Base-by-base conservation (phyloP, 2,888 invertebrate species). In the Scaptomyza tumidula region DNA sequence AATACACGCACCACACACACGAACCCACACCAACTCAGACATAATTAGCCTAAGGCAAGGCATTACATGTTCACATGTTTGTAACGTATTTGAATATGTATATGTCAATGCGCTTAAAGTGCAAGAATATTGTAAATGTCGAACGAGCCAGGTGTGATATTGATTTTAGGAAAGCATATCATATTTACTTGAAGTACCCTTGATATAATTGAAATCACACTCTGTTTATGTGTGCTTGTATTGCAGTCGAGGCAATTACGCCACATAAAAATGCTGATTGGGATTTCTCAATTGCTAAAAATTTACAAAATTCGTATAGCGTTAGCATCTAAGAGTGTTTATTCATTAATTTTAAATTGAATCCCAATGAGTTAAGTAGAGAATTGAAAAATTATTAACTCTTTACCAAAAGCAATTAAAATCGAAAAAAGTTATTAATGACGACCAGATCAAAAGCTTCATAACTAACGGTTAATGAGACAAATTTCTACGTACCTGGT, bases 81-180 rank as follows among this genome's bases (percentile, higher is more conserved):
- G 55, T 48, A 19, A 1, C 27, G 7, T 27, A 19, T 11, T 31
- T 33, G 13, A 9, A 13, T 13, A 13, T 13, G 49, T 35, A 19
- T 39, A 44, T 55, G 43, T 67, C 48, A 48, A 55, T 55, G 55
- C 48, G 24, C 29, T 53, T 71, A 70, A 63, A 50, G 50, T 59
- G 50, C 57, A 55, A 45, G 46, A 41, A 55, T 24, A 11, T 39
- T 41, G 41, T 55, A 46, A 29, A 57, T 57, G 29, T 24, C 52
- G 13, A 31, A 33, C 35, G 29, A 35, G 19, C 29, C 45, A 54
- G 66, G 56, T 66, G 56, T 66, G 41, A 58, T 43, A 53, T 50
- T 70, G 53, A 39, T 59, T 46, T 52, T 54, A 35, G 19, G 39
- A 44, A 37, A 53, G 46, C 55, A 50, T 59, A 49, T 64, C 50